phyloP scores from a whole-genome alignment of 1,140 invertebrate species.

The Solenopsis invicta region DNA sequence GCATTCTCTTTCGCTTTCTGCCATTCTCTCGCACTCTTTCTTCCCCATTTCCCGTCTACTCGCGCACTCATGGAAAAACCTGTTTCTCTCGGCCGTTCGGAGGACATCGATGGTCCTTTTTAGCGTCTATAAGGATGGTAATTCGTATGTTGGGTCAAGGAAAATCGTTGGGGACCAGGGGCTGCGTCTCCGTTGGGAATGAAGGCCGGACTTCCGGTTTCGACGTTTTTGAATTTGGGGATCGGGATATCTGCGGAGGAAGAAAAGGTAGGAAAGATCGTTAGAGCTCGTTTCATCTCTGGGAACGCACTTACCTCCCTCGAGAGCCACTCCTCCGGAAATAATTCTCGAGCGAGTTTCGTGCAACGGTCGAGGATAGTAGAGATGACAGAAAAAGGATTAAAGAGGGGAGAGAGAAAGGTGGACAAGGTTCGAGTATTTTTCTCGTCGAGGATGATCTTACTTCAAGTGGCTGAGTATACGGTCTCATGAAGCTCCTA shows the following conservation, averaged over 20 bases:
- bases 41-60: slow-evolving; percentile 18
- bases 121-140: slow-evolving; percentile 85
- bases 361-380: slow-evolving; percentile 4
- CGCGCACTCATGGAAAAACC: slow-evolving; percentile 35
- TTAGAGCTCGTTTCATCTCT: slow-evolving; percentile 61
- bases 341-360: slow-evolving; percentile 30
- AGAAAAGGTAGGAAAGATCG: slow-evolving; percentile 65
- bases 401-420: slow-evolving; percentile 20
- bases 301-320: slow-evolving; percentile 22
- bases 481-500: slow-evolving; percentile 43
- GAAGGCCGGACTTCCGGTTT: slow-evolving; percentile 81
- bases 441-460: slow-evolving; percentile 43
- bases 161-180: slow-evolving; percentile 85
- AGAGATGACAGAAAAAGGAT: slow-evolving; percentile 8
- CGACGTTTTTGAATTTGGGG: slow-evolving; percentile 82
- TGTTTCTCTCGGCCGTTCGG: slow-evolving; percentile 56
- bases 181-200: slow-evolving; percentile 82
- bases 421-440: neutral
- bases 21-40: slow-evolving; percentile 12
- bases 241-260: slow-evolving; percentile 79
- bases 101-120: slow-evolving; percentile 59
- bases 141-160: slow-evolving; percentile 83
- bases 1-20: slow-evolving; percentile 52
- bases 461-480: slow-evolving; percentile 35
- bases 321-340: slow-evolving; percentile 18